These are phyloP conservation scores for Helicolenus hilgendorfi DNA, from an alignment of 2,797 vertebrate species.

Conservation along the genomic window DNA sequence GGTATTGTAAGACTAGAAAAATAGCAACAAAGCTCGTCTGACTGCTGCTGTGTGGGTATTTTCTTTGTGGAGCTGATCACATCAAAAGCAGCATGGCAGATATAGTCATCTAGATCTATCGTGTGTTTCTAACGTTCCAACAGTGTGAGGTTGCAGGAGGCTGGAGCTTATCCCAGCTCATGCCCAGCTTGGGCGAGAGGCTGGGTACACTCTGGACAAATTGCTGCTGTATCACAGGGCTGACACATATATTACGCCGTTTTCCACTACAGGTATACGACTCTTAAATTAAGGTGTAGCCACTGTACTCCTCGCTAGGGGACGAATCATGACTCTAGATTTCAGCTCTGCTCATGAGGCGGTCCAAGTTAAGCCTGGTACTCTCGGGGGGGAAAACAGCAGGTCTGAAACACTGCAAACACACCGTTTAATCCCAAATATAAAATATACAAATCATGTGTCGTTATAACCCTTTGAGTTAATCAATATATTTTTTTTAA, in stretches of 20 bases:
- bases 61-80: background rate
- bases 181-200: background rate
- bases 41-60: background rate
- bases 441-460: too few species aligned
- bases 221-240: background rate
- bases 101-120: background rate
- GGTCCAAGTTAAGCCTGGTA: background rate
- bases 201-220: background rate
- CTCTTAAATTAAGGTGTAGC: background rate
- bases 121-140: background rate
- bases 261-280: background rate
- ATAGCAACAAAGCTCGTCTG: background rate
- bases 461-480: too few species aligned
- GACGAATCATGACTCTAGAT: background rate
- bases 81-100: background rate
- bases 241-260: background rate
- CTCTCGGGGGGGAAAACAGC: background rate
- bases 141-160: background rate
- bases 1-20: background rate
- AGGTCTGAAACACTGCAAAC: background rate
- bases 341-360: background rate
- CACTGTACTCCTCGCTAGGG: background rate
- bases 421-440: background rate
- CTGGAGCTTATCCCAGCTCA: constrained; percentile 2
- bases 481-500: too few species aligned